Percentiles rank a stretch among this genome's conserved stretches.
Evolutionary conservation across 37 sponge, comb jelly and placozoan species (phyloP).

Genomic region (Theonella swinhoei): DNA sequence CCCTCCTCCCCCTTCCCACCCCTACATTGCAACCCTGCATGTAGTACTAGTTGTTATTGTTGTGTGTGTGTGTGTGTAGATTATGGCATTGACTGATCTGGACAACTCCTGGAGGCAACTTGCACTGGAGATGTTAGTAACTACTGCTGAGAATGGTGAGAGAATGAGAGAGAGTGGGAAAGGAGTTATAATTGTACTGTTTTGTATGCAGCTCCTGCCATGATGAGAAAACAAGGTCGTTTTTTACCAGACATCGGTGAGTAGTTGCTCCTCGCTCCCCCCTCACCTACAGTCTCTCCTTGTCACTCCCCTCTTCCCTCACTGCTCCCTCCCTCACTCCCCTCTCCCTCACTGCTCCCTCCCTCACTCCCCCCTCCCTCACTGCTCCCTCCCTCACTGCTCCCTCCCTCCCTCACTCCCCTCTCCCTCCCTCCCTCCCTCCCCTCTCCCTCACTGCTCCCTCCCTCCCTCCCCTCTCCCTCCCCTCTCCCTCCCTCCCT

Average conservation of each 20-base stretch:
- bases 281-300: neutral
- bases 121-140: conserved; percentile 87
- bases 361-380: neutral
- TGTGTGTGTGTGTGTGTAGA: no score
- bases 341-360: neutral
- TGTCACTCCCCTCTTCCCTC: neutral
- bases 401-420: no score
- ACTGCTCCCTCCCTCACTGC: no score
- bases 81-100: conserved; percentile 36
- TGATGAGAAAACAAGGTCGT: conserved; percentile 87
- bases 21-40: neutral
- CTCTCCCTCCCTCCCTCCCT: neutral
- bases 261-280: neutral
- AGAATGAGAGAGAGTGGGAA: neutral
- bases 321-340: neutral
- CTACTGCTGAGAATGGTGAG: conserved; percentile 88
- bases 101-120: conserved; percentile 90
- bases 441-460: neutral
- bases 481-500: neutral
- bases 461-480: neutral
- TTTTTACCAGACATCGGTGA: conserved; percentile 68
- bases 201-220: conserved; percentile 68
- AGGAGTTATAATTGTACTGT: neutral
- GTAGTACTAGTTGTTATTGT: no score
- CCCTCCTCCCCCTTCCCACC: neutral